Evolutionary conservation across 2,113 vertebrate species (phyloP).

Genomic region (Chionodraco myersi): DNA sequence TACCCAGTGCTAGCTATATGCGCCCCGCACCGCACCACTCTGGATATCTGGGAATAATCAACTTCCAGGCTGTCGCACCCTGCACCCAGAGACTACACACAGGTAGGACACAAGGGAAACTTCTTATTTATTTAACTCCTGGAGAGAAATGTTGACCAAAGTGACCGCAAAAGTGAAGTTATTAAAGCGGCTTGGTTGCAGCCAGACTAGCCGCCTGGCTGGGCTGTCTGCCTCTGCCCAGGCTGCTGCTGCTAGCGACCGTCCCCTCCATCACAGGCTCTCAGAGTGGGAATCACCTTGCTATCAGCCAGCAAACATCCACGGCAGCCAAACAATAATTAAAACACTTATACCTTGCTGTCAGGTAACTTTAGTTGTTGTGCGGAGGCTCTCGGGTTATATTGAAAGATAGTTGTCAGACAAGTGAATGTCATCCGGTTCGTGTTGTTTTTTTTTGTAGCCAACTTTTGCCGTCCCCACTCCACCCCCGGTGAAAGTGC

Average conservation of each 20-base stretch:
- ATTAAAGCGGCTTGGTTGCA: constrained; percentile 53
- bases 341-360: constrained; percentile 23
- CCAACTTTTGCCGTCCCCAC: constrained; percentile 63
- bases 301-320: constrained; percentile 34
- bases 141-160: constrained; percentile 25
- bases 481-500: constrained; percentile 54
- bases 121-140: constrained; percentile 51
- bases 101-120: constrained; percentile 71
- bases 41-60: constrained; percentile 67
- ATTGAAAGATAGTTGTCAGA: constrained; percentile 48
- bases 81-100: constrained; percentile 24
- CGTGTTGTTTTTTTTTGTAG: background rate
- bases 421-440: constrained; percentile 49
- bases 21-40: constrained; percentile 67
- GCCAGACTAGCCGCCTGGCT: constrained; percentile 59
- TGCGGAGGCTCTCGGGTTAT: background rate
- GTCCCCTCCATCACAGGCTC: constrained; percentile 62
- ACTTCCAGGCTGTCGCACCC: constrained; percentile 50
- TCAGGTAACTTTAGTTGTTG: constrained; percentile 47
- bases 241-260: constrained; percentile 48
- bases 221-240: constrained; percentile 22
- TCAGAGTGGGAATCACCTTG: constrained; percentile 43
- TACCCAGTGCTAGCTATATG: constrained; percentile 72
- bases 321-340: constrained; percentile 16
- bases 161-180: constrained; percentile 73